Percentiles rank a stretch among this genome's conserved stretches.
phyloP scores from a whole-genome alignment of 1,140 invertebrate genomes.

The Lordiphosa mommai region DNA sequence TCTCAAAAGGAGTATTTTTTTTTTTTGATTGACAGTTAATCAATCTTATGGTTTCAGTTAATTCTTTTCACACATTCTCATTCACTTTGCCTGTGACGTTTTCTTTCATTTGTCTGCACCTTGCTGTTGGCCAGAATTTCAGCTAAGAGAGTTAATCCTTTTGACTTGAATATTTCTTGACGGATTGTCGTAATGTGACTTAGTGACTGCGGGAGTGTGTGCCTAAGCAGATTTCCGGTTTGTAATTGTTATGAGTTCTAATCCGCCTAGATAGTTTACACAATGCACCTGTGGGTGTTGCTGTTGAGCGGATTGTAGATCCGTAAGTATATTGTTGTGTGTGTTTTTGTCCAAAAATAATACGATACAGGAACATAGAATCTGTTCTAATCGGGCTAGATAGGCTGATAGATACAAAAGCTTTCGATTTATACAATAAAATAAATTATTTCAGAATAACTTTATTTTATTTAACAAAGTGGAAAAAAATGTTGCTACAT shows the following conservation, averaged over 20 bases:
- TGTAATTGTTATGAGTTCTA: constrained; percentile 66
- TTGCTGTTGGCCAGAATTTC: constrained; percentile 47
- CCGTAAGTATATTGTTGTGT: too few species aligned
- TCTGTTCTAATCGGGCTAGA: too few species aligned
- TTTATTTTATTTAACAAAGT: too few species aligned
- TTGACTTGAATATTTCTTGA: constrained; percentile 58
- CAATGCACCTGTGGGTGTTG: constrained; percentile 50
- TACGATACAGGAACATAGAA: too few species aligned
- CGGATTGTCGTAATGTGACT: constrained; percentile 58
- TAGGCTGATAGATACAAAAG: too few species aligned
- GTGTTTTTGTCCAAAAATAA: too few species aligned
- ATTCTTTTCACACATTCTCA: constrained; percentile 65
- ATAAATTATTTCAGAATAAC: too few species aligned
- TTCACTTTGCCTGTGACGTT: constrained; percentile 45
- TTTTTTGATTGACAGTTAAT: constrained; percentile 72
- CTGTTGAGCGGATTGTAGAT: constrained; percentile 37
- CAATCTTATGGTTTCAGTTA: constrained; percentile 59
- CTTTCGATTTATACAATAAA: too few species aligned
- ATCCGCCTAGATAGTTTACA: constrained; percentile 26
- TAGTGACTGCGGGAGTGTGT: constrained; percentile 36
- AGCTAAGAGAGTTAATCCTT: constrained; percentile 49
- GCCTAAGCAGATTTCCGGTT: constrained; percentile 69
- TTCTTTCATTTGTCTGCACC: constrained; percentile 32
- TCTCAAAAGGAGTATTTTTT: constrained; percentile 25
- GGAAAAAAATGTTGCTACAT: too few species aligned